These are phyloP conservation scores for Heterotis niloticus DNA, from an alignment of 2,113 vertebrate species.

Conservation along the genomic window DNA sequence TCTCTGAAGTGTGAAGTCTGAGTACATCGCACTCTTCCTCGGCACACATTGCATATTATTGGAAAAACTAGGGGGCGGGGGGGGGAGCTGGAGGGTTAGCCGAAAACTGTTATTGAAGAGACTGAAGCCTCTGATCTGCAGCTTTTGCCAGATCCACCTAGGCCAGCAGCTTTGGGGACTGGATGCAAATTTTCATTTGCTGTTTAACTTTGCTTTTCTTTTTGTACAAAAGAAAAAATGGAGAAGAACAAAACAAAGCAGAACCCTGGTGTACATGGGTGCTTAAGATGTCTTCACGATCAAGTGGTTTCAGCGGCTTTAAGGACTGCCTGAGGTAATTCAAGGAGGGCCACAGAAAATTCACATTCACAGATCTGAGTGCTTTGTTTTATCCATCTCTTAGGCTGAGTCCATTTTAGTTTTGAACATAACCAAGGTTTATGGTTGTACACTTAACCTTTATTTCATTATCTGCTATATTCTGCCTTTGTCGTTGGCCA, in stretches of 20 bases:
- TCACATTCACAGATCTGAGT: slow-evolving; percentile 21
- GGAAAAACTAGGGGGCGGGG: neutral
- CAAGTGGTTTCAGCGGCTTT: neutral
- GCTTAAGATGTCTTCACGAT: too few relatives aligned
- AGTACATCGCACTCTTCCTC: neutral
- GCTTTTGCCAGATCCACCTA: neutral
- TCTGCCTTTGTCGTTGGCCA: neutral
- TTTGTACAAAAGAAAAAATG: neutral
- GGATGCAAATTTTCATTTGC: neutral
- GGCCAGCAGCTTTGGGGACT: neutral
- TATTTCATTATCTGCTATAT: neutral
- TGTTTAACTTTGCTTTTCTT: neutral
- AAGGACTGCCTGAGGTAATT: neutral
- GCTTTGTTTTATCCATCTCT: slow-evolving; percentile 9
- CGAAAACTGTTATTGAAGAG: neutral
- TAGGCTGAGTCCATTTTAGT: slow-evolving; percentile 8
- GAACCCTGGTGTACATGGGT: too few relatives aligned
- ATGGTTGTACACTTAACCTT: neutral
- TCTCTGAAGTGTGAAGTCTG: neutral
- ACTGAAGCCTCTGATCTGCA: neutral
- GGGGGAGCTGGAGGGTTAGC: too few relatives aligned
- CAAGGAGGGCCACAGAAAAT: neutral
- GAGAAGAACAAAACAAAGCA: too few relatives aligned
- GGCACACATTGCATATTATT: neutral
- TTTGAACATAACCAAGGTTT: neutral